Conservation (phyloP, 2,797 vertebrate species). For the Bradypus variegatus region DNA sequence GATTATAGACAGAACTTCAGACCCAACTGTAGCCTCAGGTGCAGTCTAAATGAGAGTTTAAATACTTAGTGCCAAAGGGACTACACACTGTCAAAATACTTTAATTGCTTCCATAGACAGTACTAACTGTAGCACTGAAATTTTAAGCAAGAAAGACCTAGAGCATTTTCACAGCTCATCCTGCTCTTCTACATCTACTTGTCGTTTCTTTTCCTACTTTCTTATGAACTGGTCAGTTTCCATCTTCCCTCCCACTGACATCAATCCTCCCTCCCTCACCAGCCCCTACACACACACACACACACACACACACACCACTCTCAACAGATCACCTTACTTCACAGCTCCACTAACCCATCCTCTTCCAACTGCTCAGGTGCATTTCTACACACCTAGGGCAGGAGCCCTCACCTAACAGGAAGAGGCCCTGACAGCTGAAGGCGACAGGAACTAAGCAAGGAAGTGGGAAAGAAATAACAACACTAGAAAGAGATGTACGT, state of each 20-base stretch:
- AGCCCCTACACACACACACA: background rate
- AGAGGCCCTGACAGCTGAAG: background rate
- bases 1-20: conserved; percentile 18
- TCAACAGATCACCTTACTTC: background rate
- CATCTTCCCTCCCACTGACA: background rate
- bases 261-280: background rate
- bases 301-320: background rate
- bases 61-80: background rate
- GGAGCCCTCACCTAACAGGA: background rate
- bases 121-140: background rate
- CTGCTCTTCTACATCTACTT: background rate
- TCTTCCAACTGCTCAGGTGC: background rate
- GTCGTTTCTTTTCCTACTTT: background rate
- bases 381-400: background rate
- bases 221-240: background rate
- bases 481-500: background rate
- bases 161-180: background rate
- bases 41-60: background rate
- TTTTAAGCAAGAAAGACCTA: background rate
- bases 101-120: background rate
- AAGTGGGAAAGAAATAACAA: background rate
- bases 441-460: background rate
- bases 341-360: background rate
- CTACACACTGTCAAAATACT: background rate
- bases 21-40: background rate